phyloP scores from a whole-genome alignment of 2,888 invertebrate species.

The Plagiodera versicolora region DNA sequence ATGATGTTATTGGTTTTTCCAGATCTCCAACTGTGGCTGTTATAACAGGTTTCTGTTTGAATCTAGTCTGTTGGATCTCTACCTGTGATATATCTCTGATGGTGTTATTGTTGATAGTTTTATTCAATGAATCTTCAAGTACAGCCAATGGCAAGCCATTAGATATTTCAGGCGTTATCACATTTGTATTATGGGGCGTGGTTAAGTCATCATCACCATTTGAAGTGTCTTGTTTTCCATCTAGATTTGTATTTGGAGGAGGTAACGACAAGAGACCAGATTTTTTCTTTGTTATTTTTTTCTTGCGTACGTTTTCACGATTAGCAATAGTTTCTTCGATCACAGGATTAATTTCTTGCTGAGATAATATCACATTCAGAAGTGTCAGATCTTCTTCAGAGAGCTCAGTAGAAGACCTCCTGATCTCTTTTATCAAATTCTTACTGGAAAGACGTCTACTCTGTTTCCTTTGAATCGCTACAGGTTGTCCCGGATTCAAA shows the following conservation, averaged over 20 bases:
- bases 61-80: conserved; percentile 58
- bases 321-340: conserved; percentile 34
- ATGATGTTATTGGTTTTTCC: conserved; percentile 51
- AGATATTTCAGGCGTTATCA: background rate
- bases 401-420: conserved; percentile 62
- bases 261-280: conserved; percentile 18
- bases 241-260: conserved; percentile 35
- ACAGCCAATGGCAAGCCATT: background rate
- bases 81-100: conserved; percentile 53
- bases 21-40: conserved; percentile 58
- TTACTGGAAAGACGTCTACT: conserved; percentile 47
- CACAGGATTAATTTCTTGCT: conserved; percentile 27
- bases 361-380: conserved; percentile 55
- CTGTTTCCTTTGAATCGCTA: conserved; percentile 52
- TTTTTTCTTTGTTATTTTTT: conserved; percentile 45
- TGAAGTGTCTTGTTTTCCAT: conserved; percentile 13
- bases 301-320: conserved; percentile 41
- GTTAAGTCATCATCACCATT: background rate
- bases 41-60: conserved; percentile 58
- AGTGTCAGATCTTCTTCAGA: conserved; percentile 61
- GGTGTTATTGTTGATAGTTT: conserved; percentile 33
- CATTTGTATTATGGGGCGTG: background rate
- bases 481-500: conserved; percentile 58
- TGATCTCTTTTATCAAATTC: conserved; percentile 50
- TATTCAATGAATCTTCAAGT: conserved; percentile 4